These are phyloP conservation scores for Drosophila koepferae DNA, from an alignment of 2,888 invertebrate species.

Conservation along the genomic window DNA sequence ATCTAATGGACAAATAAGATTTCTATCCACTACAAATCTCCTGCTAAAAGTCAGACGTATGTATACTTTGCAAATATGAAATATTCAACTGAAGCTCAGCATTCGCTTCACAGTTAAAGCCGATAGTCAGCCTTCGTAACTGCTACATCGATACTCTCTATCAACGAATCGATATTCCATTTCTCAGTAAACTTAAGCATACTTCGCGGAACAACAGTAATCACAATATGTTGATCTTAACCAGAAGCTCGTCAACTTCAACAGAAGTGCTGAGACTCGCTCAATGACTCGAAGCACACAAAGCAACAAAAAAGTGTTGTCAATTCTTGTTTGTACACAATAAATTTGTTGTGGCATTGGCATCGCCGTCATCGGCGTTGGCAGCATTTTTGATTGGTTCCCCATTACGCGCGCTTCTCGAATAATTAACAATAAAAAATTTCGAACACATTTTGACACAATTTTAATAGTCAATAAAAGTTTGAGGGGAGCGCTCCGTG, in stretches of 20 bases:
- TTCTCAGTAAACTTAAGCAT: neutral
- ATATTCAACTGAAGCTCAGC: neutral
- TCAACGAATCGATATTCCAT: neutral
- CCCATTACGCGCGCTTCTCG: conserved; percentile 46
- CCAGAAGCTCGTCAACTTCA: conserved; percentile 5
- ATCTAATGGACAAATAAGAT: no score
- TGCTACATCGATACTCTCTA: neutral
- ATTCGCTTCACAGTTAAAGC: neutral
- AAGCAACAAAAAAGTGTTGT: neutral
- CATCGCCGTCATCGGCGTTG: conserved; percentile 20
- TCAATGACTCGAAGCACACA: neutral
- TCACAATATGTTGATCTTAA: neutral
- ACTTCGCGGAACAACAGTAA: neutral
- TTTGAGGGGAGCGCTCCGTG: conserved; percentile 36
- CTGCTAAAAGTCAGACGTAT: no score
- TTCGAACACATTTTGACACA: conserved; percentile 80
- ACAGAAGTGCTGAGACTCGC: neutral
- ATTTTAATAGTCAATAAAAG: conserved; percentile 82
- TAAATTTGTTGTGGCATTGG: conserved; percentile 35
- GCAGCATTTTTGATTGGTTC: conserved; percentile 48
- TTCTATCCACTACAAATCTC: no score
- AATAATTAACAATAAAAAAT: conserved; percentile 73
- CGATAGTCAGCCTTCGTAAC: neutral
- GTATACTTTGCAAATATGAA: no score
- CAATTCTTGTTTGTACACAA: conserved; percentile 8